These are phyloP conservation scores for Penaeus japonicus DNA, from an alignment of 1,140 invertebrate genomes.

Conservation along the genomic window DNA sequence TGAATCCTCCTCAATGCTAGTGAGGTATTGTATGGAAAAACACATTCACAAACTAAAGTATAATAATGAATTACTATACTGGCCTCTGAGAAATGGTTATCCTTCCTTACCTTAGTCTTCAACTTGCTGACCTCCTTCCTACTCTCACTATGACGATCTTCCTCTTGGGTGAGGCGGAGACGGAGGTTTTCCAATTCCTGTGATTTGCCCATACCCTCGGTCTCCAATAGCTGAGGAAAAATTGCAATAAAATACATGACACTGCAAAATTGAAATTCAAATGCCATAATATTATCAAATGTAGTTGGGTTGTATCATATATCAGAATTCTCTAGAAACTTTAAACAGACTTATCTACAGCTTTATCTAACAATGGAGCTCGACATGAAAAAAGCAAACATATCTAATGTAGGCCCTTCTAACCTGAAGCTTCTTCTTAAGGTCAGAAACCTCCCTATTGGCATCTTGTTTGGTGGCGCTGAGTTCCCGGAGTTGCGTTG, in stretches of 20 bases:
- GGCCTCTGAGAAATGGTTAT: background rate
- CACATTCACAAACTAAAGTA: too few species aligned
- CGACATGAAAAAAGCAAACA: too few species aligned
- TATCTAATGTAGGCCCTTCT: too few species aligned
- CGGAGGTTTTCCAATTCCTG: conserved; percentile 56
- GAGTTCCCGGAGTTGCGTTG: conserved; percentile 53
- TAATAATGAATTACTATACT: background rate
- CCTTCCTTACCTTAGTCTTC: conserved; percentile 47
- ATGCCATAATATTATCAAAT: background rate
- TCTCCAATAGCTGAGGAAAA: conserved; percentile 34
- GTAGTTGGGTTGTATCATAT: too few species aligned
- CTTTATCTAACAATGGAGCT: too few species aligned
- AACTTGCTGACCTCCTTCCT: conserved; percentile 52
- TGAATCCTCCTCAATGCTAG: too few species aligned
- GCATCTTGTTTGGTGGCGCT: conserved; percentile 55
- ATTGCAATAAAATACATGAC: background rate
- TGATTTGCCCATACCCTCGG: conserved; percentile 44
- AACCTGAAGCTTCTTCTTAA: conserved; percentile 57
- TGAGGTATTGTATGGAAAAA: too few species aligned
- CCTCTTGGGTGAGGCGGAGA: conserved; percentile 51
- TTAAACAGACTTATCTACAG: too few species aligned
- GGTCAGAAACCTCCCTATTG: conserved; percentile 43
- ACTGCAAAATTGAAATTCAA: background rate
- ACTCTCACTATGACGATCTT: conserved; percentile 56
- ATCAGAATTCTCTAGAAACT: too few species aligned